Conservation (phyloP, 2,113 vertebrate species). For the Phainopepla nitens region DNA sequence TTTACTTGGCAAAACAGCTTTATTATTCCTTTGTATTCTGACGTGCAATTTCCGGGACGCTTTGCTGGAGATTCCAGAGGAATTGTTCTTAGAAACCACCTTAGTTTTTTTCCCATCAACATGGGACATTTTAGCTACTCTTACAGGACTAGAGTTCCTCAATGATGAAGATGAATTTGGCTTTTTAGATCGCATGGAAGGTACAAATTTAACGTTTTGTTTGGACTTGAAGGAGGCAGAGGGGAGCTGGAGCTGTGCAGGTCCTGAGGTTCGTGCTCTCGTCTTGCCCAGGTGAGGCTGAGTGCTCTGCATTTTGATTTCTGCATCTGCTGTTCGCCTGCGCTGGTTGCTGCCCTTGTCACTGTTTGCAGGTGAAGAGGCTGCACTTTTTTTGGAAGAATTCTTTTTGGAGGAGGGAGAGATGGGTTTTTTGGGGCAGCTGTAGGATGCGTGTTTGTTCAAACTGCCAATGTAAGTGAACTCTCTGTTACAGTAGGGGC, state of each 20-base stretch:
- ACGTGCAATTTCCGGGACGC: conserved; percentile 77
- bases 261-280: conserved; percentile 76
- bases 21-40: conserved; percentile 78
- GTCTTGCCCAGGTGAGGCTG: conserved; percentile 87
- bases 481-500: conserved; percentile 89
- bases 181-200: conserved; percentile 75
- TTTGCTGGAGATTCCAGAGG: conserved; percentile 76
- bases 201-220: conserved; percentile 73
- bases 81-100: conserved; percentile 59
- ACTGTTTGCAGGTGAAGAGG: conserved; percentile 52
- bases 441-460: conserved; percentile 91
- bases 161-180: conserved; percentile 61
- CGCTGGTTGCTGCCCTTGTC: conserved; percentile 76
- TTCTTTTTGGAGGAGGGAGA: conserved; percentile 75
- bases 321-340: conserved; percentile 71
- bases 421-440: conserved; percentile 90
- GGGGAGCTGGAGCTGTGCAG: conserved; percentile 58
- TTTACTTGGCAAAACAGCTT: conserved; percentile 76
- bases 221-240: conserved; percentile 68
- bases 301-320: conserved; percentile 82
- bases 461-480: conserved; percentile 92
- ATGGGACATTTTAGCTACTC: conserved; percentile 74
- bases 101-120: conserved; percentile 76
- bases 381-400: conserved; percentile 78
- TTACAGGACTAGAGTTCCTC: conserved; percentile 79